Base-by-base conservation (phyloP, 2,797 vertebrate species). In the Serranus cabrilla region DNA sequence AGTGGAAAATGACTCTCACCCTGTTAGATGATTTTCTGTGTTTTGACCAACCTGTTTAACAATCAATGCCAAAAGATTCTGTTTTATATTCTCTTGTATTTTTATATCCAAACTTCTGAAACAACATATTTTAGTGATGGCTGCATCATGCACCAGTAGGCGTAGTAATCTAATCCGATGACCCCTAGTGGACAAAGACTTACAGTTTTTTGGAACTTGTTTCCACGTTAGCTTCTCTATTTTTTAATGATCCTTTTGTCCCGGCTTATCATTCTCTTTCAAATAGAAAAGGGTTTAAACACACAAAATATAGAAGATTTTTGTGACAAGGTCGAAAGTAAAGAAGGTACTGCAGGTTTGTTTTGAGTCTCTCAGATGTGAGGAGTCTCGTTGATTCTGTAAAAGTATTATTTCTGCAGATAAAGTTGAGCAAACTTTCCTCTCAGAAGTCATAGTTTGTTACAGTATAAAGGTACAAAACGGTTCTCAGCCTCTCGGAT, bases 1-100 rank as follows among this genome's bases (percentile, higher is more conserved):
- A 72, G 20, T 55, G 34, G 31, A 52, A 68, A 69, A 72, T 40
- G 23, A 69, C 34, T 58, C 67, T 21, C 67, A 52, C 69, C 45
- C 62, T 57, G 62, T 67, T 40, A 56, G 58, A 51, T 72, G n/a
- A 52, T 62, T 76, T 76, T 71, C 37, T 71, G 60, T 82, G 63
- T 78, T 81, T 47, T 73, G 55, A 85, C 70, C 25, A 56, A 59
- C 49, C 11, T 62, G 58, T 82, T 71, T 68, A 67, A 73, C 54
- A 69, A 23, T 77, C 62, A 87, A 86, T 87, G 86, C 91, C 88
- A 92, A 90, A 87, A 78, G 2, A 65, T 39, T 75, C 56, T 14
- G 69, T 87, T 89, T 89, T 82, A 49, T 85, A 74, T 76, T 81
- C 16, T 85, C 56, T 73, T 78, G 40, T 87, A 81, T 87, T 89